A percentile compares a stretch with the other conserved stretches of the same genome.
Evolutionary conservation across 30 jellyfish, hydroid and myxozoan genomes (phyloP).

Genomic region (Turritopsis dohrnii): DNA sequence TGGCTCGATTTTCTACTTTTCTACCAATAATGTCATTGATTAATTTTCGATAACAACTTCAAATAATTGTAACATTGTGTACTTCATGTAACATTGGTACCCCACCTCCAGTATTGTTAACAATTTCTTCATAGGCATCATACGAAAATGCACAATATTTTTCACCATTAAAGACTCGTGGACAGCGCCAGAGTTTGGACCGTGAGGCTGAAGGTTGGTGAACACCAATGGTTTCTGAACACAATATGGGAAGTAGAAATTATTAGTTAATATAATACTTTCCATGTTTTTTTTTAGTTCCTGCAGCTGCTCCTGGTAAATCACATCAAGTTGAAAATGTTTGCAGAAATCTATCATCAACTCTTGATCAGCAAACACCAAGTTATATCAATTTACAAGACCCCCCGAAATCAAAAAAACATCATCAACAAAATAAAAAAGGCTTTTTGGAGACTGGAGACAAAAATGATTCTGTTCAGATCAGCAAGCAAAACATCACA

Average conservation of each 20-base stretch:
- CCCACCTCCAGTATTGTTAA: neutral
- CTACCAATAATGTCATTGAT: too few species aligned
- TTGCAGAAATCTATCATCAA: neutral
- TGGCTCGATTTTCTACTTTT: too few species aligned
- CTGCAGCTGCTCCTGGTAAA: neutral
- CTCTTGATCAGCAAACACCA: neutral
- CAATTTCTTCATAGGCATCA: neutral
- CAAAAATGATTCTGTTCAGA: neutral
- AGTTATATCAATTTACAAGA: neutral
- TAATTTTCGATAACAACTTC: too few species aligned
- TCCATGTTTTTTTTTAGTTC: neutral
- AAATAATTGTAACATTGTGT: too few species aligned
- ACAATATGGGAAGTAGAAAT: too few species aligned
- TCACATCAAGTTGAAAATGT: neutral
- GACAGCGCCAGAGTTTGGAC: slow-evolving; percentile 9
- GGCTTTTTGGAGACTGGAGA: neutral
- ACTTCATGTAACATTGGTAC: too few species aligned
- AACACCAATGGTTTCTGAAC: neutral
- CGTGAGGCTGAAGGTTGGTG: neutral
- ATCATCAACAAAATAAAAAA: neutral
- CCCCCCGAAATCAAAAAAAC: neutral
- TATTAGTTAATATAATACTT: neutral
- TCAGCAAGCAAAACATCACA: neutral
- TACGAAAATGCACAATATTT: neutral
- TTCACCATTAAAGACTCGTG: slow-evolving; percentile 30